Base-by-base conservation (phyloP, 2,797 vertebrate species). In the Lateolabrax maculatus region DNA sequence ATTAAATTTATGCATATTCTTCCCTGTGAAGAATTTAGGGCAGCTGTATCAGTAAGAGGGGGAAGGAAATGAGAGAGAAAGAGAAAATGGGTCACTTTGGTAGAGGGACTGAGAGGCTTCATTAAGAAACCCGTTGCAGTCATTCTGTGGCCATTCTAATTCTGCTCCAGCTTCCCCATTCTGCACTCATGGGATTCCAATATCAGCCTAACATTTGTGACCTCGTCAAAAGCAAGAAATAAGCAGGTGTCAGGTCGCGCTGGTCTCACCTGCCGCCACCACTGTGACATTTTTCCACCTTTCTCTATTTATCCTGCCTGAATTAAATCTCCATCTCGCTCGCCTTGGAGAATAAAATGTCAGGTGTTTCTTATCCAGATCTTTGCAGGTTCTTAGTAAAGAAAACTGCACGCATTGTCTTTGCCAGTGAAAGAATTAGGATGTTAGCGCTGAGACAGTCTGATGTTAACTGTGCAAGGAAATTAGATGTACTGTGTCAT, bases 81-180 rank as follows among this genome's bases (percentile, higher is more conserved):
- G 55, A 74, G 81, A 90, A 94, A 94, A 92, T 94, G 92, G 93
- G 94, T 94, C 94, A 93, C 72, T 87, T 93, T 87, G 71, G 87
- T 78, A 71, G 63, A 86, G 85, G 81, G 88, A 74, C 86, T 77
- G 79, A 75, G 84, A 84, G 78, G 76, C 87, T 91, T 93, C 90
- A 90, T 93, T 92, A 92, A 83, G 84, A 89, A 78, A 80, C 62
- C 73, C 43, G 27, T 61, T 57, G 84, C 85, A 86, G 84, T 85
- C 65, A 19, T 73, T 90, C 80, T 56, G 57, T 64, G 80, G 87
- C 71, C 84, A 75, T 87, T 91, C 83, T 84, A 53, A 87, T 87
- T 90, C 83, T 34, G 68, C 84, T 68, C 84, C 69, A 76, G 74
- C 73, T 77, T 91, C 91, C 90, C 81, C 67, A 44, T 64, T 60